These are phyloP conservation scores for Pristis pectinata DNA, from an alignment of 2,797 vertebrate genomes.

Conservation along the genomic window DNA sequence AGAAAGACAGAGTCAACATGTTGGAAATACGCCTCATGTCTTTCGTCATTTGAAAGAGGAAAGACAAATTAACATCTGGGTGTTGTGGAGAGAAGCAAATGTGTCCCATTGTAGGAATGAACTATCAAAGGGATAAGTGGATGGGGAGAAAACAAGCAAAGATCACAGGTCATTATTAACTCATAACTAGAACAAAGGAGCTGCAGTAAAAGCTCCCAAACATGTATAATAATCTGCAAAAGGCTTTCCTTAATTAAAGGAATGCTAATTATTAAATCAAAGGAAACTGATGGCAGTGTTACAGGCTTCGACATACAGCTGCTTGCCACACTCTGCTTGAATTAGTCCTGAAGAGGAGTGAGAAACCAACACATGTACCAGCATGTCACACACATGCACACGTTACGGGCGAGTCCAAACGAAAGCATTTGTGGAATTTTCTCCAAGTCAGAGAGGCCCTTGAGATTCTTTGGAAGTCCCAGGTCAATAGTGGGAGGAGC, in stretches of 20 bases:
- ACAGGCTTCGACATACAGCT: background rate
- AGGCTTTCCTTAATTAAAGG: background rate
- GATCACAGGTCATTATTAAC: background rate
- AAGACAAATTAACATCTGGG: background rate
- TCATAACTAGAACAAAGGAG: background rate
- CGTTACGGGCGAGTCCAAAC: background rate
- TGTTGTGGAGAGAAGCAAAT: background rate
- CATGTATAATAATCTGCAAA: background rate
- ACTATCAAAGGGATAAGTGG: background rate
- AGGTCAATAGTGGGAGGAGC: background rate
- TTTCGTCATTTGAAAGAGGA: background rate
- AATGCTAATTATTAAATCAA: background rate
- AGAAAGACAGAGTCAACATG: background rate
- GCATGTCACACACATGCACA: background rate
- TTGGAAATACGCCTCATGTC: background rate
- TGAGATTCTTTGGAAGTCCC: background rate
- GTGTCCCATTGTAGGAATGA: background rate
- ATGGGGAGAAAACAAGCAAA: background rate
- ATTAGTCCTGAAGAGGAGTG: background rate
- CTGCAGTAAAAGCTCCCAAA: too few relatives aligned
- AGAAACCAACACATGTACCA: background rate
- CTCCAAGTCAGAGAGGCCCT: background rate
- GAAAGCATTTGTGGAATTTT: background rate
- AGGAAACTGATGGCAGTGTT: background rate
- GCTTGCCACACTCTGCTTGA: background rate